Base-by-base conservation (phyloP, 2,888 invertebrate genomes). In the Lathronympha strigana region DNA sequence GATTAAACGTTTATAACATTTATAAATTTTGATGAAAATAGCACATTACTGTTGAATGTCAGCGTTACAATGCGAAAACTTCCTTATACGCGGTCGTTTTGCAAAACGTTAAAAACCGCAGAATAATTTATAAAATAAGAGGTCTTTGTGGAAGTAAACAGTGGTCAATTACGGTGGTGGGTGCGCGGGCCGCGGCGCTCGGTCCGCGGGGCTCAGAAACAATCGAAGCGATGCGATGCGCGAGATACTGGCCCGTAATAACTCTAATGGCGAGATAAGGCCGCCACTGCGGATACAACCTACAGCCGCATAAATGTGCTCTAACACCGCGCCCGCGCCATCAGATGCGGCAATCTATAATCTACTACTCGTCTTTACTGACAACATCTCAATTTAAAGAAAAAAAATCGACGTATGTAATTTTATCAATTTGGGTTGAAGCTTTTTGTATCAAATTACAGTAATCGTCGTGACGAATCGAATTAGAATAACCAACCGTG, bases 211-310 rank as follows among this genome's bases (percentile, higher is more conserved):
- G 84, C 84, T 88, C 86, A 82, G 89, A 87, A 90, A 91, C 91
- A 91, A 90, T 90, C 90, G 91, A 88, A 87, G 88, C 89, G 89
- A 87, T 87, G 88, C 88, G 90, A 92, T 90, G 86, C 82, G 81
- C 84, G 85, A 89, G 90, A 91, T 91, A 91, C 86, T 82, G 77
- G 83, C 78, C 88, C 77, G 84, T 90, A 92, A 91, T 92, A 90
- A 90, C 90, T 91, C 90, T 90, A 91, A 90, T 90, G 88, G 88
- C 85, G 83, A 90, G 91, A 90, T 90, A 92, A 90, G 88, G 79
- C 83, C 83, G 84, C 87, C 88, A 80, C 82, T 78, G 87, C 75
- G 78, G 82, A 83, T 85, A 82, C 81, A 77, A 76, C 77, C 80
- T 77, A 81, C 82, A 77, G 74, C 73, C 68, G 68, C 72, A 73